These are phyloP conservation scores for Scaptodrosophila latifasciaeformis DNA, from an alignment of 2,888 invertebrate species.

Conservation along the genomic window DNA sequence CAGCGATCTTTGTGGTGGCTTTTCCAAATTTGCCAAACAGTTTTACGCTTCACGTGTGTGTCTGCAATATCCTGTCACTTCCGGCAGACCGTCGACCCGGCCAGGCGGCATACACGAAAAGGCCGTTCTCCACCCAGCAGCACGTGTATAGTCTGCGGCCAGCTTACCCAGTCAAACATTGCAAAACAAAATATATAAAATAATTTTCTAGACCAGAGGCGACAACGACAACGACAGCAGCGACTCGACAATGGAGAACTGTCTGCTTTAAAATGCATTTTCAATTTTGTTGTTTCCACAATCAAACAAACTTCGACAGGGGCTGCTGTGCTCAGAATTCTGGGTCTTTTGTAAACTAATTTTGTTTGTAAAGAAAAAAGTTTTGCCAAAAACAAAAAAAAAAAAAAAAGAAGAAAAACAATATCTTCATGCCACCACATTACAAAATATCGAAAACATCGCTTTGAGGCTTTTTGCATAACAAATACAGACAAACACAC, in stretches of 20 bases:
- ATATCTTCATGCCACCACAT: not conserved
- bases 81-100: too few relatives aligned
- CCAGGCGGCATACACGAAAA: too few relatives aligned
- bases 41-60: constrained; percentile 12
- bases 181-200: constrained; percentile 34
- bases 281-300: constrained; percentile 47
- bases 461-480: constrained; percentile 68
- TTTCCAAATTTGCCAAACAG: constrained; percentile 26
- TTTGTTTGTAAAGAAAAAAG: constrained; percentile 47
- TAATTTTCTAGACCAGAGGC: constrained; percentile 44
- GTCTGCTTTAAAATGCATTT: constrained; percentile 68
- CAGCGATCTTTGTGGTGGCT: constrained; percentile 41
- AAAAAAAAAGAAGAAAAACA: not conserved
- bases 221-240: too few relatives aligned
- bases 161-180: constrained; percentile 25
- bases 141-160: constrained; percentile 36
- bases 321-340: not conserved
- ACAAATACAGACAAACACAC: constrained; percentile 40
- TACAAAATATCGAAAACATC: constrained; percentile 52
- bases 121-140: constrained; percentile 1
- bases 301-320: not conserved
- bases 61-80: constrained; percentile 35
- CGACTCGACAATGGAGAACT: not conserved
- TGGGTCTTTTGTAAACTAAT: constrained; percentile 62
- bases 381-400: not conserved